Base-by-base conservation (phyloP, 2,113 vertebrate species). In the Chionis minor region DNA sequence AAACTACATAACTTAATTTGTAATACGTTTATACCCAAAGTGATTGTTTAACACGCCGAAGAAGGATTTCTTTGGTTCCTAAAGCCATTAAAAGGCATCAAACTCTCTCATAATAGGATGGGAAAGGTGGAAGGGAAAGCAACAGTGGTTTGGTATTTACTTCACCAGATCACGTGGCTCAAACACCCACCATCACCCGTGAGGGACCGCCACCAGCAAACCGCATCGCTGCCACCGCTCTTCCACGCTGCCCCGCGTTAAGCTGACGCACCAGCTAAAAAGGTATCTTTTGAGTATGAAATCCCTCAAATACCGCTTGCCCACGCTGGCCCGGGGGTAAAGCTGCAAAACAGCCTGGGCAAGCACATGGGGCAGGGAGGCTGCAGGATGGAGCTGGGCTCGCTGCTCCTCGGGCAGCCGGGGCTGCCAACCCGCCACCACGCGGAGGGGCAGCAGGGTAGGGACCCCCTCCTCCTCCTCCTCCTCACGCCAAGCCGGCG, bases 1-100 rank as follows among this genome's bases (percentile, higher is more conserved):
- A 98, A 98, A 96, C 82, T 95, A 93, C 1, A 12, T 97, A 97
- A 97, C 67, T 93, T 90, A 92, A 97, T 97, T 97, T 94, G 73
- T 65, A 91, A 51, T 92, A 92, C 5, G 49, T 63, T 88, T 96
- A 77, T 92, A 71, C 91, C 77, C 70, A 91, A 91, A 94, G 51
- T 90, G 88, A 95, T 35, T 38, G 67, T 91, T 95, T 84, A 90
- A 86, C 91, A 74, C 67, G 71, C 88, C 95, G 88, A 91, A 89
- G 61, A 91, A 92, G 92, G 90, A 75, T 95, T 97, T 95, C 66
- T 94, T 84, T 81, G 80, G 90, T 92, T 97, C 78, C 93, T 93
- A 89, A 96, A 96, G 81, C 73, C 90, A 96, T 85, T 81, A 67
- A 95, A 89, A 97, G 84, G 55, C 81, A 88, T 52, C 67, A 86